Conservation (phyloP, 2,888 invertebrate genomes). For the Plemyria rubiginata region DNA sequence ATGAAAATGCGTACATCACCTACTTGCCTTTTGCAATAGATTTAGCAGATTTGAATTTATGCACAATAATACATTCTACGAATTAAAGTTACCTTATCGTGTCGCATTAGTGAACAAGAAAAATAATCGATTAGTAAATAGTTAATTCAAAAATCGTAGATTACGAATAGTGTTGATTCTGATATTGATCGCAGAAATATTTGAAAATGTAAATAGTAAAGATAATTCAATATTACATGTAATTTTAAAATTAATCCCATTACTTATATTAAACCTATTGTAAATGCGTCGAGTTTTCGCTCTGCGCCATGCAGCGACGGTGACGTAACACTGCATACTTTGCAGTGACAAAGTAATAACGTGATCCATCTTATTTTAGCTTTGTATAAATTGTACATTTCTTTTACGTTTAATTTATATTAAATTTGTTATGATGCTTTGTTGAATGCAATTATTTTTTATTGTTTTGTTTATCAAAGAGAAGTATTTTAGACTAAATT, state of each 20-base stretch:
- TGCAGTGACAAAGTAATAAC: conserved; percentile 77
- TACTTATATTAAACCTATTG: conserved; percentile 29
- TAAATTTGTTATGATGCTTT: conserved; percentile 82
- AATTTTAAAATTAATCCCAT: conserved; percentile 42
- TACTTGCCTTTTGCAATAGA: conserved; percentile 79
- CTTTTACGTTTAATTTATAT: conserved; percentile 83
- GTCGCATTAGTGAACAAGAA: conserved; percentile 55
- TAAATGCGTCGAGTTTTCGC: conserved; percentile 33
- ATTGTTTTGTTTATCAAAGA: conserved; percentile 84
- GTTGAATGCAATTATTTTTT: conserved; percentile 85
- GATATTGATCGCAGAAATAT: conserved; percentile 29
- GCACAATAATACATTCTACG: conserved; percentile 68
- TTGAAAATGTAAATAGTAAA: conserved; percentile 47
- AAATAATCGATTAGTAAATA: conserved; percentile 40
- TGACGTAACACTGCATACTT: conserved; percentile 55
- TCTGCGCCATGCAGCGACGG: conserved; percentile 29
- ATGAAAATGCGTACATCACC: conserved; percentile 72
- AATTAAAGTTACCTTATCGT: conserved; percentile 72
- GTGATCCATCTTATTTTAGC: conserved; percentile 79
- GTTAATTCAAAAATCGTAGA: conserved; percentile 36
- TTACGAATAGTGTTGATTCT: conserved; percentile 40
- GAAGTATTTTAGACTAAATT: conserved; percentile 84
- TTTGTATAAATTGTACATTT: conserved; percentile 84
- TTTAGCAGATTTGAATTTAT: conserved; percentile 70
- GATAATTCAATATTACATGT: conserved; percentile 53